Conservation (phyloP, 2,113 vertebrate species). For the Albula glossodonta region DNA sequence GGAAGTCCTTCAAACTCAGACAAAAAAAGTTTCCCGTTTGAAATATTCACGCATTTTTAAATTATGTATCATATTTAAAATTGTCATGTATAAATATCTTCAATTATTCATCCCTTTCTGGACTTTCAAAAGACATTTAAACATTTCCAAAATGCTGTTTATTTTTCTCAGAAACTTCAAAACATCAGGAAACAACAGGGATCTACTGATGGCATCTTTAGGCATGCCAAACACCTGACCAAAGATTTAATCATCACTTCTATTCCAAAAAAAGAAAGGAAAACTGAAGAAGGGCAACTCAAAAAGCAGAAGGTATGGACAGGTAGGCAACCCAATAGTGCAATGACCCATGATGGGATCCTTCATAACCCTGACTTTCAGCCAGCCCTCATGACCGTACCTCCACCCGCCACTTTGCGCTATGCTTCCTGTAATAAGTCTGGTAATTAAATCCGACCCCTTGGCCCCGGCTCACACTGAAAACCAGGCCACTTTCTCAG, state of each 20-base stretch:
- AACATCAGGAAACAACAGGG: background rate
- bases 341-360: background rate
- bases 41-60: background rate
- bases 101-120: background rate
- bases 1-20: background rate
- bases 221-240: background rate
- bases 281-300: background rate
- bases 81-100: background rate
- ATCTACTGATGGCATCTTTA: background rate
- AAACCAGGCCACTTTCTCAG: conserved; percentile 19
- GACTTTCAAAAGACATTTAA: background rate
- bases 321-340: background rate
- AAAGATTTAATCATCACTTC: background rate
- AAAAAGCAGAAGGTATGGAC: background rate
- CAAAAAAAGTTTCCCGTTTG: background rate
- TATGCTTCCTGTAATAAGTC: conserved; percentile 13
- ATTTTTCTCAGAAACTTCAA: background rate
- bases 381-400: background rate
- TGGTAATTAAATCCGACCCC: conserved; percentile 4
- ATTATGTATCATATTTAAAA: background rate
- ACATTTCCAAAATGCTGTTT: background rate
- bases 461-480: background rate
- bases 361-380: background rate
- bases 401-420: background rate
- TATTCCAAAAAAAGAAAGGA: background rate